phyloP scores from a whole-genome alignment of 2,888 invertebrate species.

The Patella pellucida region DNA sequence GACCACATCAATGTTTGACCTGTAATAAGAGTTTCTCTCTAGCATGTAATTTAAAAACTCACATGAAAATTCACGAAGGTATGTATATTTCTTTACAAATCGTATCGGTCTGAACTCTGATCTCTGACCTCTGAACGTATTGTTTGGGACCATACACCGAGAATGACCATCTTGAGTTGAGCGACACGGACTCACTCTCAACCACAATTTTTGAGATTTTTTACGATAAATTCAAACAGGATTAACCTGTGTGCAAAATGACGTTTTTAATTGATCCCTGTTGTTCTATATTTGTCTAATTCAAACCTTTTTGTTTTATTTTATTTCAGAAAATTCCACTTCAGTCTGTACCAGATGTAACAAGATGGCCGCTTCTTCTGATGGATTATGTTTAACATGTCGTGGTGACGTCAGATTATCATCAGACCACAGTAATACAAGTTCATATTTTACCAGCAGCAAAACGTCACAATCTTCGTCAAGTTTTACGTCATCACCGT shows the following conservation, averaged over 20 bases:
- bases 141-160: not conserved
- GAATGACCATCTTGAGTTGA: too few relatives aligned
- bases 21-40: slow-evolving; percentile 81
- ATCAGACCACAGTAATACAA: not conserved
- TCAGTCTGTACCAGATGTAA: slow-evolving; percentile 3
- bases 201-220: too few relatives aligned
- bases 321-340: not conserved
- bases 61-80: slow-evolving; percentile 83
- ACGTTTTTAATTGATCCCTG: too few relatives aligned
- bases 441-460: too few relatives aligned
- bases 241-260: too few relatives aligned
- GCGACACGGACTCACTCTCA: too few relatives aligned
- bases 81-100: slow-evolving; percentile 39
- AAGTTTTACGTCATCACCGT: too few relatives aligned
- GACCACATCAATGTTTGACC: slow-evolving; percentile 81
- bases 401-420: not conserved
- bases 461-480: too few relatives aligned
- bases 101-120: too few relatives aligned
- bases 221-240: too few relatives aligned
- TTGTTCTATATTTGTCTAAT: too few relatives aligned
- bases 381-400: slow-evolving; percentile 7
- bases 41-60: slow-evolving; percentile 81
- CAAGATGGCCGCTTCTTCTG: not conserved
- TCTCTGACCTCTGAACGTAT: too few relatives aligned
- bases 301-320: not conserved